These are phyloP conservation scores for Solen grandis DNA, from an alignment of 1,140 invertebrate genomes.

Conservation along the genomic window DNA sequence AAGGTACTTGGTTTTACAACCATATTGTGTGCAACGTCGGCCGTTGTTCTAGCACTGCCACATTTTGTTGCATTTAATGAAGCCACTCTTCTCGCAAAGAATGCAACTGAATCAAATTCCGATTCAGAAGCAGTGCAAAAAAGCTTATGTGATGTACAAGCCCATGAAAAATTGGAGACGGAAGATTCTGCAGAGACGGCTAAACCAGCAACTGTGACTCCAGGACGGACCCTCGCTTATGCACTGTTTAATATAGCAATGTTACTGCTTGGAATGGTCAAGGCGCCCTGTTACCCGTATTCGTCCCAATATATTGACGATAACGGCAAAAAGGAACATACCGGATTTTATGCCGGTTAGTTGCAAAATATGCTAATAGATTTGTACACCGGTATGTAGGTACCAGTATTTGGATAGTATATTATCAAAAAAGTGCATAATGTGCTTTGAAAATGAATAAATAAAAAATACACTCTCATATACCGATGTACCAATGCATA, in stretches of 20 bases:
- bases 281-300: conserved; percentile 43
- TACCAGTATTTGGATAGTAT: not conserved
- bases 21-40: conserved; percentile 18
- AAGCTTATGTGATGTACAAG: no score
- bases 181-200: no score
- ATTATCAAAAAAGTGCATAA: not conserved
- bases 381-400: not conserved
- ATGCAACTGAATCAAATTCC: no score
- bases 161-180: no score
- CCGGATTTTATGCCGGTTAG: conserved; percentile 49
- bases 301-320: conserved; percentile 49
- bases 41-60: conserved; percentile 27
- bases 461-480: not conserved
- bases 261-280: conserved; percentile 34
- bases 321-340: conserved; percentile 36
- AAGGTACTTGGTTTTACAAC: conserved; percentile 18
- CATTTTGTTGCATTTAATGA: conserved; percentile 47
- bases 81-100: no score
- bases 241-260: no score
- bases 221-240: no score
- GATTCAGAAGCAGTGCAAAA: no score
- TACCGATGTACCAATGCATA: no score
- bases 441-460: not conserved
- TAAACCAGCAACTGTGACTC: no score
- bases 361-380: not conserved